These are phyloP conservation scores for Sarcophaga caerulescens DNA, from an alignment of 2,888 invertebrate genomes.

Conservation along the genomic window DNA sequence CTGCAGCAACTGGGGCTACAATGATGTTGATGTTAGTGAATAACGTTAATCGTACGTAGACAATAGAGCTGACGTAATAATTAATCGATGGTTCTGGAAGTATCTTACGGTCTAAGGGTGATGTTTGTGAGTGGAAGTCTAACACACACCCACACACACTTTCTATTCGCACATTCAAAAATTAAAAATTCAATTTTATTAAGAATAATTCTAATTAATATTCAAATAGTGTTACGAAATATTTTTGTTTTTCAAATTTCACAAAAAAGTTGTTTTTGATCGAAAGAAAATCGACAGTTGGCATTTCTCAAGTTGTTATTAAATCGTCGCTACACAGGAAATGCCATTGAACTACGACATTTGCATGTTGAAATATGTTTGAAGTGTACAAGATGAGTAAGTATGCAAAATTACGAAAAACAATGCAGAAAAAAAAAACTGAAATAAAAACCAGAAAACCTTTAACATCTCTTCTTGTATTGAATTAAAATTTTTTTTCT, in stretches of 20 bases:
- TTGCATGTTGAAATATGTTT: constrained; percentile 38
- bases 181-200: no score
- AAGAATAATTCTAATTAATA: not conserved
- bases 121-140: no score
- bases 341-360: constrained; percentile 67
- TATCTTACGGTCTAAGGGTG: no score
- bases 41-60: no score
- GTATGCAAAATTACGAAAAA: constrained; percentile 22
- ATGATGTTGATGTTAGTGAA: no score
- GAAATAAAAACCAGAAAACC: constrained; percentile 52
- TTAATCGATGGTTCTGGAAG: no score
- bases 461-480: constrained; percentile 49
- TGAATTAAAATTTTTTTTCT: not conserved
- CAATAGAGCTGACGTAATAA: no score
- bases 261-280: constrained; percentile 29
- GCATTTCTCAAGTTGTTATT: not conserved
- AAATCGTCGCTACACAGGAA: constrained; percentile 58
- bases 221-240: not conserved
- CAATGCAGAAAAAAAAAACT: not conserved
- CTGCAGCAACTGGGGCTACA: no score
- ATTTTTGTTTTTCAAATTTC: not conserved
- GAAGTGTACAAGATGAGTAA: constrained; percentile 44
- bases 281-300: constrained; percentile 41
- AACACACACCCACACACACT: no score
- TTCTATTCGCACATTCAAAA: no score